Percentiles rank a stretch among this genome's conserved stretches.
phyloP scores from a whole-genome alignment of 2,888 invertebrate species.

The Cordylochernes scorpioides region DNA sequence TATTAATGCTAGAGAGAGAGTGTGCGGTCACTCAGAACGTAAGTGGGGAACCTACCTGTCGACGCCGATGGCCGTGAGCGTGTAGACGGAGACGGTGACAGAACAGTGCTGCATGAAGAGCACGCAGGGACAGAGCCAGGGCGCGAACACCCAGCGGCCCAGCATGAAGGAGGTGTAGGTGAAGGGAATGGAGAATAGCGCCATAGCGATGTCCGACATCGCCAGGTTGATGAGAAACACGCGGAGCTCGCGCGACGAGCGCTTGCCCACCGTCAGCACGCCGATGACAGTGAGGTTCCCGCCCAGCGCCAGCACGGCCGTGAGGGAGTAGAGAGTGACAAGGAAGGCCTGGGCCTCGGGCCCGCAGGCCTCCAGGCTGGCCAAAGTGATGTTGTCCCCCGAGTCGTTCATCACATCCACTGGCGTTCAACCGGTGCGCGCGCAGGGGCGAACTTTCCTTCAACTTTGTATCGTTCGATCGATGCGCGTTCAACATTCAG shows the following conservation, averaged over 20 bases:
- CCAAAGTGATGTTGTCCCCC: no score
- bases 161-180: constrained; percentile 28
- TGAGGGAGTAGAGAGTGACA: constrained; percentile 24
- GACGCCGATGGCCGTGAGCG: constrained; percentile 26
- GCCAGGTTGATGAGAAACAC: constrained; percentile 52
- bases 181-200: constrained; percentile 66
- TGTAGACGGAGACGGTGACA: constrained; percentile 25
- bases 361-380: constrained; percentile 10
- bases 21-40: no score
- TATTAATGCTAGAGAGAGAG: no score
- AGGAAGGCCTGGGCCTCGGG: constrained; percentile 17
- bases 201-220: constrained; percentile 64
- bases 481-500: no score
- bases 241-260: constrained; percentile 19
- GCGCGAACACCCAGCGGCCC: constrained; percentile 25
- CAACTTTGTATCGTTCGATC: no score
- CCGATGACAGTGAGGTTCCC: constrained; percentile 26
- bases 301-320: constrained; percentile 23
- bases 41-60: constrained; percentile 24
- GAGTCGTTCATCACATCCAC: no score
- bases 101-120: constrained; percentile 26
- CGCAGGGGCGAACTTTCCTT: no score
- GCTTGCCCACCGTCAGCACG: constrained; percentile 23
- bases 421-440: no score
- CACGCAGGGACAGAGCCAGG: constrained; percentile 26